phyloP scores from a whole-genome alignment of 2,888 invertebrate genomes.

The Himalopsyche japonica region DNA sequence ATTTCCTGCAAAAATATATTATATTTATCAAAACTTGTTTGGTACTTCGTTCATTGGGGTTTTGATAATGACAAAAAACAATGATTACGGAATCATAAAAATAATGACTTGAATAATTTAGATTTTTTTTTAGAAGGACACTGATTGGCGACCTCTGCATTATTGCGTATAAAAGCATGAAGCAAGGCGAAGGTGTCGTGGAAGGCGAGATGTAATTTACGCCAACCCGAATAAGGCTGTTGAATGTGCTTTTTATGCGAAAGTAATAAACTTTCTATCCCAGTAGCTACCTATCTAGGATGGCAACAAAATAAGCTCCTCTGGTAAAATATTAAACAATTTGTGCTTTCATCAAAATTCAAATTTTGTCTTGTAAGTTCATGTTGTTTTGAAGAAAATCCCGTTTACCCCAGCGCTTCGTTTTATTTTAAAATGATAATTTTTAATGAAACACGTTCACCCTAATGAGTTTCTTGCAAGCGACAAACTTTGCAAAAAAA shows the following conservation, averaged over 20 bases:
- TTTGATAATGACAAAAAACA: no score
- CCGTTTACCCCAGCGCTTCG: not conserved
- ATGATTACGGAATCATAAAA: no score
- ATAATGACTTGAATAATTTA: no score
- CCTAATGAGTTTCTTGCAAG: not conserved
- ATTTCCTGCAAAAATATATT: no score
- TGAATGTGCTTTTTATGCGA: conserved; percentile 3
- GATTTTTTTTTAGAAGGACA: no score
- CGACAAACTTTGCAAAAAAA: not conserved
- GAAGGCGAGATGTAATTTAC: conserved; percentile 3
- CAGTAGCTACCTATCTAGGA: not conserved
- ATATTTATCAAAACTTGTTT: no score
- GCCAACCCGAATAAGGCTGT: not conserved
- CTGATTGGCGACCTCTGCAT: not conserved
- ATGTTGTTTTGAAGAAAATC: not conserved
- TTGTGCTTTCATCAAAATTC: not conserved
- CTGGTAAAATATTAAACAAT: not conserved
- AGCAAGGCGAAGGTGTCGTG: not conserved
- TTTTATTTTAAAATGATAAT: not conserved
- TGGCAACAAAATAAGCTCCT: not conserved
- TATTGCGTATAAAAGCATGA: not conserved
- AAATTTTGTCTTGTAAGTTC: not conserved
- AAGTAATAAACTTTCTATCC: conserved; percentile 3
- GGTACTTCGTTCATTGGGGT: no score
- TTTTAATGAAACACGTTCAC: not conserved